A percentile compares a stretch with the other conserved stretches of the same genome.
phyloP scores from a whole-genome alignment of 2,797 vertebrate genomes.

The Pangasius macronema region DNA sequence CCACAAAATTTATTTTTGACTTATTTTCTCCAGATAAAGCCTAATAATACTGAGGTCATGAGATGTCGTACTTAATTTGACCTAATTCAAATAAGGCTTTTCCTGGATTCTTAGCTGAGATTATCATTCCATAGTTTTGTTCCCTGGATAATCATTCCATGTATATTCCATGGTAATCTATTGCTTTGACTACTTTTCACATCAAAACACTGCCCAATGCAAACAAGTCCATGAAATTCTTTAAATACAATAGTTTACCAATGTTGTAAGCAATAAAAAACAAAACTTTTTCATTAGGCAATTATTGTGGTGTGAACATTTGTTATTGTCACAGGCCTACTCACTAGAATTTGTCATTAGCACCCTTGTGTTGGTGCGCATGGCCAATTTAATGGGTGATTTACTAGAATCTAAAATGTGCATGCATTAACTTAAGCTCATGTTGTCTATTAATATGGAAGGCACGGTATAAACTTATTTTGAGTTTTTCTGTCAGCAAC shows the following conservation, averaged over 20 bases:
- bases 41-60: too few relatives aligned
- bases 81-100: too few relatives aligned
- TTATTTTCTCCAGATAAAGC: too few relatives aligned
- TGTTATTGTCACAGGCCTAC: neutral
- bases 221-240: too few relatives aligned
- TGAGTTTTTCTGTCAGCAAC: neutral
- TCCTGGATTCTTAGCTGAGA: too few relatives aligned
- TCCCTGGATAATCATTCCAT: too few relatives aligned
- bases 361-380: neutral
- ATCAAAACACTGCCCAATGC: too few relatives aligned
- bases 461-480: neutral
- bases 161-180: too few relatives aligned
- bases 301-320: neutral
- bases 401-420: neutral
- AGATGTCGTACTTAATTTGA: too few relatives aligned
- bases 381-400: neutral
- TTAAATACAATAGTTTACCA: neutral
- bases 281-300: neutral
- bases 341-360: neutral
- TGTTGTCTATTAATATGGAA: neutral
- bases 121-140: too few relatives aligned
- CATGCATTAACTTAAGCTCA: slow-evolving; percentile 1
- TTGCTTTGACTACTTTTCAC: too few relatives aligned
- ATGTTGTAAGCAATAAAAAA: neutral
- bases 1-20: too few relatives aligned